Evolutionary conservation across 2,113 vertebrate species (phyloP), one percentile per base, ranked within the genome.

Genomic region (Anthoscopus minutus): DNA sequence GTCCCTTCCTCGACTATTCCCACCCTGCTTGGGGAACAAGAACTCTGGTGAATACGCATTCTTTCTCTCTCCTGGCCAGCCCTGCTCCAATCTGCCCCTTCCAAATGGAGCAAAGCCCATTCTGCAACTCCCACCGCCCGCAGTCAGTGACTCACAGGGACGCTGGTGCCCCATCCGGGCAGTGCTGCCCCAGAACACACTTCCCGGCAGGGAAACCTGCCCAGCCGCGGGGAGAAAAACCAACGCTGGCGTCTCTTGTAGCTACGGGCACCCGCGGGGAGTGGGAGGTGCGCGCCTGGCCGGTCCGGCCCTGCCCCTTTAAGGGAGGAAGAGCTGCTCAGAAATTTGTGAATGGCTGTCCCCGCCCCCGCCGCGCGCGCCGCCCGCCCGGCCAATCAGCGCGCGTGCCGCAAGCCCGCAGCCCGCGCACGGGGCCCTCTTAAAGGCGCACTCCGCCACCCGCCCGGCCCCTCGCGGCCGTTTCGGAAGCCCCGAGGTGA

Each of bases 291-390:
- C 9, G 11, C 4, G 3, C 21, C 44, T 0, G 3, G 8, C 38
- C 2, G n/a, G 17, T 5, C 8, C 7, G 10, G 19, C 16, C 3
- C 14, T 15, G 65, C 31, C 25, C 57, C 84, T 96, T 97, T 96
- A 97, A 94, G 45, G 7, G 20, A 48, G 45, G 13, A 3, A 5
- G 78, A 0, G 40, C 37, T 2, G 31, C 83, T 58, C 54, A 6
- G n/a, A 21, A 77, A 28, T 95, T 91, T 81, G 2, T 92, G 83
- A 96, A 96, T 96, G 95, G 94, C 57, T 62, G 89, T 1, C 40
- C 53, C 83, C 81, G 69, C 92, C 91, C 83, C 61, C 27, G 7
- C 4, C 38, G 54, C 81, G 64, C 58, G 53, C 33, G 15, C 86
- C 42, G 33, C 31, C 22, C 31, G 17, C 16, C 60, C 51, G 58